A percentile compares a stretch with the other conserved stretches of the same genome.
Conservation (phyloP, 2,888 invertebrate species). For the Chloroclysta siterata region DNA sequence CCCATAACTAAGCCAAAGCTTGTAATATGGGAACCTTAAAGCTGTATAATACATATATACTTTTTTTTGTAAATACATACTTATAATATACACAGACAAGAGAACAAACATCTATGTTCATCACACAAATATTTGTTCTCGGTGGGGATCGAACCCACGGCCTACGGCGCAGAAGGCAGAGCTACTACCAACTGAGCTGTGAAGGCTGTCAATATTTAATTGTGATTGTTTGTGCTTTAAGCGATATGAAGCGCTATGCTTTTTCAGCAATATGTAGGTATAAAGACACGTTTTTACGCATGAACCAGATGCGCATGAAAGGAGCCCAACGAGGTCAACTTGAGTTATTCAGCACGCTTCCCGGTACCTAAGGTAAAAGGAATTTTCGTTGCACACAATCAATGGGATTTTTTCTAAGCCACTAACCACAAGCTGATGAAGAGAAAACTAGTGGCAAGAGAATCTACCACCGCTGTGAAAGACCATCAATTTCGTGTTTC, state of each 20-base stretch:
- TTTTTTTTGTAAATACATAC: too few relatives aligned
- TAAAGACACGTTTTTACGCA: not conserved
- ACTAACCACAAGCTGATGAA: not conserved
- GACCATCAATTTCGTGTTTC: constrained; percentile 15
- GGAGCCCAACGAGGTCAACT: constrained; percentile 1
- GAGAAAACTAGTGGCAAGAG: not conserved
- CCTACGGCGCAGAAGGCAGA: too few relatives aligned
- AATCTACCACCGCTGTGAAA: constrained; percentile 3
- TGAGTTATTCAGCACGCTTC: not conserved
- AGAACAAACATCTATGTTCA: too few relatives aligned
- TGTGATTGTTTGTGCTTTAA: not conserved
- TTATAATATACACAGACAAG: too few relatives aligned
- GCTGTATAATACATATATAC: too few relatives aligned
- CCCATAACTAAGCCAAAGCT: too few relatives aligned
- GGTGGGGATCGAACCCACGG: too few relatives aligned
- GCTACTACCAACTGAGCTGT: not conserved
- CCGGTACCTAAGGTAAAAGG: not conserved
- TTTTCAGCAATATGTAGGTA: not conserved
- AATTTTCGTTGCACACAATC: not conserved
- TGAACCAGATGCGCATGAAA: constrained; percentile 2
- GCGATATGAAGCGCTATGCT: not conserved
- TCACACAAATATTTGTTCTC: too few relatives aligned
- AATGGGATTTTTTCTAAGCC: constrained; percentile 1
- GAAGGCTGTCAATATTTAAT: not conserved
- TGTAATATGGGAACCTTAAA: too few relatives aligned